A percentile compares a stretch with the other conserved stretches of the same genome.
These are phyloP conservation scores for Pseudanteris insignis DNA, from an alignment of 2,888 invertebrate species.

Conservation along the genomic window DNA sequence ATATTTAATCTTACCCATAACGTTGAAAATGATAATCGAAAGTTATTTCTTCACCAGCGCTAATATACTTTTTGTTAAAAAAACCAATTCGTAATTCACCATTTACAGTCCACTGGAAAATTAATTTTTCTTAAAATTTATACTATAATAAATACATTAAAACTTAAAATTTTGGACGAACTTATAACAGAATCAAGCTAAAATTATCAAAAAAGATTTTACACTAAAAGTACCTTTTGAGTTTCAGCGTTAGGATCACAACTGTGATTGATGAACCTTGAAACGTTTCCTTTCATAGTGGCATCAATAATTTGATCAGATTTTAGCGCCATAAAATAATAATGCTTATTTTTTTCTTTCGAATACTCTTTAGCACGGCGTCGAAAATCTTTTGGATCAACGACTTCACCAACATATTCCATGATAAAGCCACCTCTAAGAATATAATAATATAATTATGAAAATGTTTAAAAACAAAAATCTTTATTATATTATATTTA, in stretches of 20 bases:
- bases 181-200: too few species aligned
- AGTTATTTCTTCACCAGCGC: slow-evolving; percentile 92
- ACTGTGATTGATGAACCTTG: slow-evolving; percentile 98
- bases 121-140: too few species aligned
- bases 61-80: slow-evolving; percentile 86
- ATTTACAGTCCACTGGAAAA: slow-evolving; percentile 82
- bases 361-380: slow-evolving; percentile 88
- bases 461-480: background rate
- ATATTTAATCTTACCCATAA: slow-evolving; percentile 79
- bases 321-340: slow-evolving; percentile 97
- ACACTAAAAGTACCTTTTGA: slow-evolving; percentile 79
- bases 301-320: slow-evolving; percentile 96
- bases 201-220: too few species aligned
- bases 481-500: too few species aligned
- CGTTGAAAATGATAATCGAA: slow-evolving; percentile 99
- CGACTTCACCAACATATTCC: slow-evolving; percentile 98
- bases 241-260: slow-evolving; percentile 99
- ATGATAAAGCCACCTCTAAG: slow-evolving; percentile 88
- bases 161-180: background rate
- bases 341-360: slow-evolving; percentile 88
- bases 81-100: slow-evolving; percentile 95
- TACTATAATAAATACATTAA: background rate
- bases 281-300: slow-evolving; percentile 93
- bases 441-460: slow-evolving; percentile 47
- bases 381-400: slow-evolving; percentile 90